phyloP scores from a whole-genome alignment of 2,113 vertebrate genomes.

The Heterotilapia buettikoferi region DNA sequence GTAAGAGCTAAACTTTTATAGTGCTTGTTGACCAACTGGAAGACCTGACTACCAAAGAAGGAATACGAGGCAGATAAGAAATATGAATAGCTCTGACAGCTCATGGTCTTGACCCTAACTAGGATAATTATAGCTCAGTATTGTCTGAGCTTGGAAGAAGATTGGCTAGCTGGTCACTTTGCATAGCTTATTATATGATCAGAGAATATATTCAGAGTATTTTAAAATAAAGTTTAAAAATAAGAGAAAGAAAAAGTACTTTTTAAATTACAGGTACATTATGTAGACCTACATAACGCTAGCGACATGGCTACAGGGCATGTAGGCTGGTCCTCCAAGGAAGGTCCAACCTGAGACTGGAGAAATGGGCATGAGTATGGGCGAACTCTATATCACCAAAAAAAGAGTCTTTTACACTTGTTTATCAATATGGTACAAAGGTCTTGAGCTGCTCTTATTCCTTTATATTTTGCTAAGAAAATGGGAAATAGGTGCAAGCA shows the following conservation, averaged over 20 bases:
- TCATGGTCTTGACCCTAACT: slow-evolving; percentile 11
- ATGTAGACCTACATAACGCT: background rate
- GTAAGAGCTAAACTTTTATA: background rate
- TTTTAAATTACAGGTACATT: background rate
- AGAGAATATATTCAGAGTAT: background rate
- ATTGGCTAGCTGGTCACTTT: background rate
- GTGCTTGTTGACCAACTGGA: background rate
- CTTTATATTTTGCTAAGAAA: background rate
- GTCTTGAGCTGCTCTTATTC: background rate
- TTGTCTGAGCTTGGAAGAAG: background rate
- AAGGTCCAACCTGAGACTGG: background rate
- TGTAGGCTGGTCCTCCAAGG: background rate
- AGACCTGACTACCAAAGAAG: background rate
- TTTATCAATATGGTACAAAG: background rate
- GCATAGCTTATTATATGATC: background rate
- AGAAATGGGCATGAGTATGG: background rate
- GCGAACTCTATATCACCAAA: background rate
- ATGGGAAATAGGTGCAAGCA: background rate
- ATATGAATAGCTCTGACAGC: slow-evolving; percentile 16
- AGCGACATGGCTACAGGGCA: background rate
- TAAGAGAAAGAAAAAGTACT: background rate
- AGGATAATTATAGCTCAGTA: slow-evolving; percentile 23
- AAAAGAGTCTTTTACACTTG: background rate
- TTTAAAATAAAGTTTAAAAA: background rate
- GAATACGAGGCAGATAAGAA: slow-evolving; percentile 1